These are phyloP conservation scores for Peucedramus taeniatus DNA, from an alignment of 2,113 vertebrate species.

Conservation along the genomic window DNA sequence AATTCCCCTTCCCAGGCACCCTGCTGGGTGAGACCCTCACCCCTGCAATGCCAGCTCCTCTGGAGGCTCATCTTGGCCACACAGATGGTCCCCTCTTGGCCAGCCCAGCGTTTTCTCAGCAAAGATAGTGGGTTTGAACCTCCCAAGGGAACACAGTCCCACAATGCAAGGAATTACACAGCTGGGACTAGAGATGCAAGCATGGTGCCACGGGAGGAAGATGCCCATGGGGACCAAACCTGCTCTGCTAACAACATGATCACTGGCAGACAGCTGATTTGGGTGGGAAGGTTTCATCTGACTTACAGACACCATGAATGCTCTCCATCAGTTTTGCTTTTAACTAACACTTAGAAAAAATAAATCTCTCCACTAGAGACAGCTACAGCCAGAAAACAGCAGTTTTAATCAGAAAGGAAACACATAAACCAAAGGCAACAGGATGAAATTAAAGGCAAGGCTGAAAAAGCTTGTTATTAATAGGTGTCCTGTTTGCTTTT, in stretches of 20 bases:
- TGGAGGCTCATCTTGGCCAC: accelerated
- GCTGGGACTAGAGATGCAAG: accelerated
- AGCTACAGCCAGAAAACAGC: not conserved
- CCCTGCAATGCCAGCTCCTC: not conserved
- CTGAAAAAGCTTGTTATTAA: slow-evolving; percentile 13
- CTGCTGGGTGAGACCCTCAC: accelerated
- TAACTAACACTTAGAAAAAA: not conserved
- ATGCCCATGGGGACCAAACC: not conserved
- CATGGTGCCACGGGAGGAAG: accelerated
- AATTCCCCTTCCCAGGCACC: not conserved
- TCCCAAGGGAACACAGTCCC: not conserved
- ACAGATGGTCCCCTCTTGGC: not conserved
- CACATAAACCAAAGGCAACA: not conserved
- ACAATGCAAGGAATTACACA: accelerated
- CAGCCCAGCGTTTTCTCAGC: not conserved
- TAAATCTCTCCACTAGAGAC: not conserved
- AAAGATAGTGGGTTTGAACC: accelerated
- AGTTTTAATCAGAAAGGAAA: not conserved
- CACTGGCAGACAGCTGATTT: not conserved
- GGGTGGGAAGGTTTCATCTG: not conserved
- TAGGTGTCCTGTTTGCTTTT: not conserved
- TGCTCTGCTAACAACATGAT: accelerated
- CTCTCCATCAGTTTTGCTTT: not conserved
- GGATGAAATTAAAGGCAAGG: not conserved
- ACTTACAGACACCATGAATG: accelerated